Conservation (phyloP, 2,797 vertebrate species). For the Ibycter americanus region DNA sequence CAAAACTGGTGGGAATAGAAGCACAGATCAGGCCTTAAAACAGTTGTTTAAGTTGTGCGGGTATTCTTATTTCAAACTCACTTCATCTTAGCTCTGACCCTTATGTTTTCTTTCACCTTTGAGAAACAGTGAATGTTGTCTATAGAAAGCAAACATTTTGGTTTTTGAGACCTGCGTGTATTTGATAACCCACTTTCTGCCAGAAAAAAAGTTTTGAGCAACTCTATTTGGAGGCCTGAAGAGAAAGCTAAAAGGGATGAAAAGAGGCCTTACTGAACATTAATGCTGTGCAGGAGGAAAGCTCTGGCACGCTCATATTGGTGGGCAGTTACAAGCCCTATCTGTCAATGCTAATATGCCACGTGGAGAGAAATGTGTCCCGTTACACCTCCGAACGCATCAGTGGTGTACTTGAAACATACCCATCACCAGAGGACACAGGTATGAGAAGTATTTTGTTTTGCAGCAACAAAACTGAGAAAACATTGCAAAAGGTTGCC, state of each 20-base stretch:
- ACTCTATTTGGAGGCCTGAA: neutral
- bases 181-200: neutral
- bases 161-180: neutral
- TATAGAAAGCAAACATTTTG: neutral
- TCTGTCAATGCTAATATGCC: neutral
- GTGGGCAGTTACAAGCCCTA: neutral
- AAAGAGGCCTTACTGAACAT: neutral
- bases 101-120: neutral
- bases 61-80: neutral
- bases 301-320: neutral
- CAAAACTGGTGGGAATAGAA: neutral
- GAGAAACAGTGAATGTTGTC: neutral
- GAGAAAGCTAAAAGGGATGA: neutral
- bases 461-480: neutral
- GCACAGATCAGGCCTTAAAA: neutral
- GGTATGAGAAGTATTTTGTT: neutral
- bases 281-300: neutral
- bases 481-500: neutral
- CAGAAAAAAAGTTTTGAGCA: neutral
- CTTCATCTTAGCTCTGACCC: neutral
- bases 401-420: neutral
- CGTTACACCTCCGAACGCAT: fast-evolving
- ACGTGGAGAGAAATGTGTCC: neutral
- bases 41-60: neutral
- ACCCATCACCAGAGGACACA: neutral